Percentiles rank a stretch among this genome's conserved stretches.
Conservation (phyloP, 2,113 vertebrate genomes). For the Pterophyllum scalare region DNA sequence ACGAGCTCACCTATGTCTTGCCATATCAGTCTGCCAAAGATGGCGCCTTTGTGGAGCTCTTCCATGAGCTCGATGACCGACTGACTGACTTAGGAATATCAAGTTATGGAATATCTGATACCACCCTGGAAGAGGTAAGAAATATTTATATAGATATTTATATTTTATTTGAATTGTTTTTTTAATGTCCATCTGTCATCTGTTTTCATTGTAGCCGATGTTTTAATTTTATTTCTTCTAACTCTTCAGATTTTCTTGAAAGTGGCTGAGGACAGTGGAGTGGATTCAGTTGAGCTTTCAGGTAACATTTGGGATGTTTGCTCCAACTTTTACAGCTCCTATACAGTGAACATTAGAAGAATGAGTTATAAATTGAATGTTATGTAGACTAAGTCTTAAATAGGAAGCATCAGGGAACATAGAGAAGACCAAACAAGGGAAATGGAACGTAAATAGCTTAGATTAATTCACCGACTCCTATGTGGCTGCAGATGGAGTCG, state of each 20-base stretch:
- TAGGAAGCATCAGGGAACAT: neutral
- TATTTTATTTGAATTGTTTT: neutral
- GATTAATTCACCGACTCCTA: neutral
- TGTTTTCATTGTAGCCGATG: neutral
- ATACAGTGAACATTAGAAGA: neutral
- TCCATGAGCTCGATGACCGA: slow-evolving; percentile 97
- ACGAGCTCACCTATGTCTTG: slow-evolving; percentile 93
- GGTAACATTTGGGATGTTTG: slow-evolving; percentile 77
- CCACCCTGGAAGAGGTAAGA: slow-evolving; percentile 93
- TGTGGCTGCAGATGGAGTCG: slow-evolving; percentile 86
- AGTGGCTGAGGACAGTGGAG: slow-evolving; percentile 95
- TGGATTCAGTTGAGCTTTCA: slow-evolving; percentile 93
- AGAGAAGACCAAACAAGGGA: neutral
- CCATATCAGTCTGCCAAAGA: slow-evolving; percentile 96
- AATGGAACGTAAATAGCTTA: neutral
- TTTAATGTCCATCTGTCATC: neutral
- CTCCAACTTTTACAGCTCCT: neutral
- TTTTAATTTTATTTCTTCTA: neutral
- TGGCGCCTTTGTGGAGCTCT: slow-evolving; percentile 95
- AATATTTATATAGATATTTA: neutral
- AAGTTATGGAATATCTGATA: slow-evolving; percentile 98
- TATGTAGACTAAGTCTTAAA: neutral
- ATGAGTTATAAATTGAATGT: neutral
- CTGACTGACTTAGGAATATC: slow-evolving; percentile 95
- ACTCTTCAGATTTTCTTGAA: slow-evolving; percentile 93